Conservation (phyloP, 2,113 vertebrate species). For the Cheirogaleus medius region DNA sequence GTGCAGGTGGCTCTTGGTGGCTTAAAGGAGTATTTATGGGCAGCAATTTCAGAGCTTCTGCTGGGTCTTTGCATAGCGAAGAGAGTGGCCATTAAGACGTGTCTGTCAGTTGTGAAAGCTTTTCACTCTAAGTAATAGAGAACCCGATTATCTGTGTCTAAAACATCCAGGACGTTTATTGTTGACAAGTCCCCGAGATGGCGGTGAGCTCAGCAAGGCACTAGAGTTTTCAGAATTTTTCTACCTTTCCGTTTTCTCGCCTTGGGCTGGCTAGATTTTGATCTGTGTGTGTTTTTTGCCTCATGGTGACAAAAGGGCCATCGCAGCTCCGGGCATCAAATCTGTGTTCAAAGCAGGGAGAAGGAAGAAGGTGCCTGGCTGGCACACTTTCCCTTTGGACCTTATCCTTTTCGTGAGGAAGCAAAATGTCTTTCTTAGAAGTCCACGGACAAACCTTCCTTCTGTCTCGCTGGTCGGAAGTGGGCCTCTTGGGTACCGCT, state of each 20-base stretch:
- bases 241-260: background rate
- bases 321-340: background rate
- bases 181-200: background rate
- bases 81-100: constrained; percentile 58
- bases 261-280: background rate
- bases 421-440: background rate
- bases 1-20: background rate
- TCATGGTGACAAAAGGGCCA: background rate
- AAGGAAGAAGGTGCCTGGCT: background rate
- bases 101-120: constrained; percentile 64
- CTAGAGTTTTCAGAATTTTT: background rate
- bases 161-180: constrained; percentile 27
- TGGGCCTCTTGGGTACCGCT: background rate
- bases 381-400: background rate
- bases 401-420: background rate
- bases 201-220: background rate
- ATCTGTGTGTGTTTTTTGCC: background rate
- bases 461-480: background rate
- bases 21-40: constrained; percentile 62
- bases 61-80: constrained; percentile 47
- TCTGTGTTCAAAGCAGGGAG: background rate
- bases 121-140: constrained; percentile 67
- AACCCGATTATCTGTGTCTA: constrained; percentile 47
- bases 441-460: fast-evolving
- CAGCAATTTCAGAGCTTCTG: constrained; percentile 58